Evolutionary conservation across 2,888 invertebrate genomes (phyloP).

Genomic region (Acleris sparsana): DNA sequence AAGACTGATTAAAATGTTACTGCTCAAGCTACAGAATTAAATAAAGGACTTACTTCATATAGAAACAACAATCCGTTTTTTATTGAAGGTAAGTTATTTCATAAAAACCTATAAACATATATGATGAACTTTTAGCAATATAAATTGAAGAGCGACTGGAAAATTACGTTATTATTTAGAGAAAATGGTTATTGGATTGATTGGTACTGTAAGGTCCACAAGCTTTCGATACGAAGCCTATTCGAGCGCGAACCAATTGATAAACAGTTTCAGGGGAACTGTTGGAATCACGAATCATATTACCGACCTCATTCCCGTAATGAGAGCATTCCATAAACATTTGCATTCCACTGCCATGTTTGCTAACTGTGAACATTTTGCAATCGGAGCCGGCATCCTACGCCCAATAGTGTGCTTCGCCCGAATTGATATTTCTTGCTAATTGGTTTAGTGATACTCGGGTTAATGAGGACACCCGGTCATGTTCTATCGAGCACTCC

Average conservation of each 20-base stretch:
- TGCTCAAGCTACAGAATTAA: too few species aligned
- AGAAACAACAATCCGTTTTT: too few species aligned
- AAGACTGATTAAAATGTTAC: too few species aligned
- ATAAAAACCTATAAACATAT: too few species aligned
- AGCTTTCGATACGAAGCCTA: not conserved
- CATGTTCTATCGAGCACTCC: too few species aligned
- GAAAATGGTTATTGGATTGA: too few species aligned
- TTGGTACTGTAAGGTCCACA: too few species aligned
- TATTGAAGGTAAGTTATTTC: too few species aligned
- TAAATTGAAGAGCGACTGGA: too few species aligned
- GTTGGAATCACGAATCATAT: slow-evolving; percentile 56
- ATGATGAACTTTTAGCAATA: too few species aligned
- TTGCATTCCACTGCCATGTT: slow-evolving; percentile 61
- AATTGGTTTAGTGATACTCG: slow-evolving; percentile 28
- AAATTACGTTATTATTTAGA: too few species aligned
- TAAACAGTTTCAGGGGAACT: slow-evolving; percentile 37
- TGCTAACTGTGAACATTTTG: slow-evolving; percentile 66
- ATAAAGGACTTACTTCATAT: too few species aligned
- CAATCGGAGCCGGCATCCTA: slow-evolving; percentile 59
- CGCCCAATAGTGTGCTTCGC: slow-evolving; percentile 35
- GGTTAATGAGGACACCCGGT: slow-evolving; percentile 22
- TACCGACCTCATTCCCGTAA: slow-evolving; percentile 71
- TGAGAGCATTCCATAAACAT: slow-evolving; percentile 76
- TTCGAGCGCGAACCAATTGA: slow-evolving; percentile 22
- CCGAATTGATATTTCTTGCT: slow-evolving; percentile 33